phyloP scores from a whole-genome alignment of 2,797 vertebrate genomes.

The Alcedo atthis region DNA sequence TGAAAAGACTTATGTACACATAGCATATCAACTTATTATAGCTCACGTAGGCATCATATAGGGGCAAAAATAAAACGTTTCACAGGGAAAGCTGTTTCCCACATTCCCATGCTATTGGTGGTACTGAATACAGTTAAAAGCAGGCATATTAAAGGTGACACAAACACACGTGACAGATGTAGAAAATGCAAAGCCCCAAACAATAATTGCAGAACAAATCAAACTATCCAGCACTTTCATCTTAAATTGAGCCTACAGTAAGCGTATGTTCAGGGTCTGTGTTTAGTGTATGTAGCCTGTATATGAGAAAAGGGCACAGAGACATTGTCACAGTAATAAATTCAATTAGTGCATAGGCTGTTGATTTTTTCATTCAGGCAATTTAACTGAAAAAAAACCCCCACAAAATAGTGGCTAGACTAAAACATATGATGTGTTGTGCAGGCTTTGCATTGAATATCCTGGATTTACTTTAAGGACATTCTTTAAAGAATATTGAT shows the following conservation, averaged over 20 bases:
- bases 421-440: neutral
- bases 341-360: neutral
- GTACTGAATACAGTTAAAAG: neutral
- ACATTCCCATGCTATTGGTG: neutral
- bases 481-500: conserved; percentile 7
- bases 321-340: neutral
- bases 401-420: neutral
- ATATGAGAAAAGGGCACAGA: neutral
- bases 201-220: neutral
- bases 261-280: neutral
- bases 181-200: neutral
- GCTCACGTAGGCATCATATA: neutral
- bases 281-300: neutral
- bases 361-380: neutral
- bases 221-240: neutral
- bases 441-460: conserved; percentile 21
- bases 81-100: neutral
- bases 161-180: neutral
- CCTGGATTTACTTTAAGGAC: conserved; percentile 19
- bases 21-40: neutral
- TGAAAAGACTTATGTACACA: neutral
- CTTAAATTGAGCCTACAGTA: neutral
- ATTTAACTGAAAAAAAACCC: neutral
- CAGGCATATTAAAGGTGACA: neutral
- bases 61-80: neutral